Evolutionary conservation across 1,140 invertebrate species (phyloP).

Genomic region (Zaprionus davidi): DNA sequence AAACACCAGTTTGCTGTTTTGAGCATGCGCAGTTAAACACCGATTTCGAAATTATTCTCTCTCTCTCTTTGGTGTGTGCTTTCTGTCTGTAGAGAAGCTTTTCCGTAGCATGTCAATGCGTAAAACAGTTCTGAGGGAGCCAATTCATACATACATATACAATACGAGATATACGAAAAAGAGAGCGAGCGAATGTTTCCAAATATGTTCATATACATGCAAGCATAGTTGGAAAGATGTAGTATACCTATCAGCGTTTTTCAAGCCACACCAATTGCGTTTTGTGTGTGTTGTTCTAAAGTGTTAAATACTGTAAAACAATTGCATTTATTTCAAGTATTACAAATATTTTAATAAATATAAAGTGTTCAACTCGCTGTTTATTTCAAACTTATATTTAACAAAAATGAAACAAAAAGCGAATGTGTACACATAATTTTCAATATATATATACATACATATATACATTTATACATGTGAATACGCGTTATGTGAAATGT

Average conservation of each 20-base stretch:
- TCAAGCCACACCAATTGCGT: slow-evolving; percentile 32
- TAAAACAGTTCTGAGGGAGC: background rate
- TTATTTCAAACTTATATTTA: background rate
- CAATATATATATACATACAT: background rate
- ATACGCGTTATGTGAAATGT: background rate
- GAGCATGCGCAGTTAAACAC: slow-evolving; percentile 24
- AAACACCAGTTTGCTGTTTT: background rate
- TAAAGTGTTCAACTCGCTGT: background rate
- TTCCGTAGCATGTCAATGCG: slow-evolving; percentile 18
- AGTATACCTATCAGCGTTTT: slow-evolving; percentile 62
- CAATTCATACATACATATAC: background rate
- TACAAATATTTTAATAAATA: background rate
- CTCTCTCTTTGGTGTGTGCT: background rate
- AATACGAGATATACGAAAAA: slow-evolving; percentile 16
- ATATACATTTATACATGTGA: background rate
- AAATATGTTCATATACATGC: background rate
- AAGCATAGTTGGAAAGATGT: slow-evolving; percentile 26
- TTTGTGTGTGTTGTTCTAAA: slow-evolving; percentile 11
- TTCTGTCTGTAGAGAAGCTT: background rate
- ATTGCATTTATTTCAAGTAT: background rate
- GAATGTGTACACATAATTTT: slow-evolving; percentile 51
- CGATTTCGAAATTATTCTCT: background rate
- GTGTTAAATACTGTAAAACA: slow-evolving; percentile 2
- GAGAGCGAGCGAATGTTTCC: slow-evolving; percentile 12
- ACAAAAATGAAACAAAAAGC: background rate